Base-by-base conservation (phyloP, 1,140 invertebrate genomes). In the Micrasema longulum region DNA sequence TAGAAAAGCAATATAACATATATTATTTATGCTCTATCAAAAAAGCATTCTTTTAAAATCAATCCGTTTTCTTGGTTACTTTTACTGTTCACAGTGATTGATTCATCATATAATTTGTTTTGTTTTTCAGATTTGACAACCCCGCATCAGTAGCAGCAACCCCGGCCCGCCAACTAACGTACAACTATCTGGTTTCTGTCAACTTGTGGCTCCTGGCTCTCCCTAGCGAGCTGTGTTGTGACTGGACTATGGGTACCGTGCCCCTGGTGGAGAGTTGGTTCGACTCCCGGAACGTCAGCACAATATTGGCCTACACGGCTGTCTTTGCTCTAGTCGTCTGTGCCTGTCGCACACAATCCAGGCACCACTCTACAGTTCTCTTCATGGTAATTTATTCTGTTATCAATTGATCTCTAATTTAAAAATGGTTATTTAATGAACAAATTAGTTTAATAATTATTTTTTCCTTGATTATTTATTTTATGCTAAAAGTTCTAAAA, bases 201-300 rank as follows among this genome's bases (percentile, higher is more conserved):
- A 99, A 99, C 85, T 86, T 92, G 31, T 97, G 95, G 92, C 85
- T 98, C 43, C 85, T 99, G 50, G 86, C 97, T 36, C 92, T 95
- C 80, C 97, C 97, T 11, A 93, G 91, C 72, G 89, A 94, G 77
- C 88, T 99, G 12, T 98, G 96, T 85, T 98, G 96, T 83, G 97
- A 99, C 85, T 99, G 97, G 97, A 98, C 97, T 47, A 99, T 99
- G 97, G 96, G 96, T 36, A 98, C 97, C 23, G 92, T 99, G 62
- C 94, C 96, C 0, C 79, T 98, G 10, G 86, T 99, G 10, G 88
- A 91, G 68, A 91, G 90, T 36, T 89, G 97, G 76, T 73, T 87
- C 0, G 97, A 99, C 85, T 78, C 86, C 0, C 87, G 97, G 36
- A 98, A 98, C 86, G 72, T 97, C n/a, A 89, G 90, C 3, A 98